Evolutionary conservation across 2,797 vertebrate species (phyloP).

Genomic region (Sebastolobus altivelis): DNA sequence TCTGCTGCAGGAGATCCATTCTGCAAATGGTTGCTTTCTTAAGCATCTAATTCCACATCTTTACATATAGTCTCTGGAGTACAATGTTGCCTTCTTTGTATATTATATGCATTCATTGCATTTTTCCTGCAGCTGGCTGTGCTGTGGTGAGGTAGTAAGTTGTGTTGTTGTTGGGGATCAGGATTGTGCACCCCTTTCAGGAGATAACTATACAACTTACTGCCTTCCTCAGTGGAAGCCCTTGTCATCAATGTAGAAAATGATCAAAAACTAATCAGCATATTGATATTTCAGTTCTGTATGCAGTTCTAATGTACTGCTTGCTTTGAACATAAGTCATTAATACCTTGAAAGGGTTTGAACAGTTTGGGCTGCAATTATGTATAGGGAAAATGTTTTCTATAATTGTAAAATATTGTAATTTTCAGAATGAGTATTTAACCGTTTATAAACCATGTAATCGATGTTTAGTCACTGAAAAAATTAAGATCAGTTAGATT

Average conservation of each 20-base stretch:
- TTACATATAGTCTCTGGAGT: background rate
- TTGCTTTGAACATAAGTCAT: background rate
- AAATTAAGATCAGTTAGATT: background rate
- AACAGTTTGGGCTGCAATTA: background rate
- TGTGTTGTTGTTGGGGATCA: slow-evolving; percentile 97
- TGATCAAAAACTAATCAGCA: background rate
- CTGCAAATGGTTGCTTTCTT: background rate
- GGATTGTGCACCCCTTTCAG: slow-evolving; percentile 88
- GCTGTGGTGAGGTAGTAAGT: slow-evolving; percentile 97
- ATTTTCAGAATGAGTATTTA: background rate
- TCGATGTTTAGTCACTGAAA: background rate
- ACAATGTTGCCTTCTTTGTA: slow-evolving; percentile 5
- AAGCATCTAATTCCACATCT: background rate
- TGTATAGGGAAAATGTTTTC: background rate
- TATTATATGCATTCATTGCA: slow-evolving; percentile 1
- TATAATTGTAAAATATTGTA: background rate
- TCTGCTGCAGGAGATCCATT: slow-evolving; percentile 10
- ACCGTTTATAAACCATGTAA: background rate
- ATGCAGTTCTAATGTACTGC: background rate
- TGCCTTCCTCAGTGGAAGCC: slow-evolving; percentile 89
- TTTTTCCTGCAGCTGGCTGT: slow-evolving; percentile 59
- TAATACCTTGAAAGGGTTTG: background rate
- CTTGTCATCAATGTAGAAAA: slow-evolving; percentile 32
- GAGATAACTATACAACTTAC: slow-evolving; percentile 99
- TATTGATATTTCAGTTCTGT: background rate